Percentiles rank a stretch among this genome's conserved stretches.
Conservation (phyloP, 2,888 invertebrate species). For the Parelbella ahira region DNA sequence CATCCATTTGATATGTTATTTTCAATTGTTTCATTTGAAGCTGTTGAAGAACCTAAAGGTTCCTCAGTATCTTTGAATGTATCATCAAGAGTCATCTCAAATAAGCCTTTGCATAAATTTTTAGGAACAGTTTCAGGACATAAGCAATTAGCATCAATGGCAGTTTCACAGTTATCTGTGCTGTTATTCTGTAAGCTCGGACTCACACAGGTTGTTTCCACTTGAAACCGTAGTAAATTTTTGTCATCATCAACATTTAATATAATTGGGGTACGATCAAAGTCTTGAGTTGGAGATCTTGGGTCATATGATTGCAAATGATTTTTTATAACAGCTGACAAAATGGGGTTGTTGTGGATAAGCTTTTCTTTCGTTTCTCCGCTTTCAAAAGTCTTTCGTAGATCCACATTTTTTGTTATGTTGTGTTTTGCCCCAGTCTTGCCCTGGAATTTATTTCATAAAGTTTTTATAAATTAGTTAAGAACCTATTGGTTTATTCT, state of each 20-base stretch:
- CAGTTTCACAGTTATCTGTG: slow-evolving; percentile 43
- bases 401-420: slow-evolving; percentile 73
- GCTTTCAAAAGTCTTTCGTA: slow-evolving; percentile 71
- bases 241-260: slow-evolving; percentile 44
- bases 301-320: slow-evolving; percentile 78
- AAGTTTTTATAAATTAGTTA: no score
- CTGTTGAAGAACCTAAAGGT: slow-evolving; percentile 65
- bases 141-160: slow-evolving; percentile 42
- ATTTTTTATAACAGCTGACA: slow-evolving; percentile 71
- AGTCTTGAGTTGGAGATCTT: slow-evolving; percentile 80
- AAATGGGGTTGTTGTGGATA: slow-evolving; percentile 68
- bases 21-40: slow-evolving; percentile 62
- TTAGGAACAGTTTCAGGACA: slow-evolving; percentile 55
- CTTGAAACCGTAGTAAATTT: slow-evolving; percentile 34
- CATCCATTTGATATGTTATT: slow-evolving; percentile 47
- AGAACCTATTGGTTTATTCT: no score
- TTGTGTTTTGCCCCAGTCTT: slow-evolving; percentile 62
- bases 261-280: slow-evolving; percentile 81
- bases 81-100: slow-evolving; percentile 58
- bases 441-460: slow-evolving; percentile 63
- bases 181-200: slow-evolving; percentile 45
- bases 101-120: slow-evolving; percentile 63
- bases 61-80: slow-evolving; percentile 56
- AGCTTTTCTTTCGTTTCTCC: slow-evolving; percentile 57
- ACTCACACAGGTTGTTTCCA: slow-evolving; percentile 38